phyloP scores from a whole-genome alignment of 2,113 vertebrate species.

The Origma solitaria region DNA sequence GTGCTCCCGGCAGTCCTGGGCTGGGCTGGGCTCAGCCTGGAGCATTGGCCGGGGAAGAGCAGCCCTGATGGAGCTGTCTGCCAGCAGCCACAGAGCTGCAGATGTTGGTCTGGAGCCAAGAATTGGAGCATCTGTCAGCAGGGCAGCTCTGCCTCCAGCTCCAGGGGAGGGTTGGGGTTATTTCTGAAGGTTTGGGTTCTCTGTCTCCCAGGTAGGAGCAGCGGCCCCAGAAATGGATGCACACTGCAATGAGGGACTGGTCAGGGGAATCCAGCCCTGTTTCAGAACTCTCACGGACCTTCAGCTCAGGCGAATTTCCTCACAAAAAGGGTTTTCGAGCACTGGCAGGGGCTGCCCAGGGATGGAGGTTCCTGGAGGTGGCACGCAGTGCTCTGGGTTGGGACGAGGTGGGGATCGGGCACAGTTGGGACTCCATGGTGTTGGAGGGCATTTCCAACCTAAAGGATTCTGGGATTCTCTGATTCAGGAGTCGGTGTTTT shows the following conservation, averaged over 20 bases:
- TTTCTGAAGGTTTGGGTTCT: background rate
- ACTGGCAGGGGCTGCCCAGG: background rate
- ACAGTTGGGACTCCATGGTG: background rate
- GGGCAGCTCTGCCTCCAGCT: fast-evolving
- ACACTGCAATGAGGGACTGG: fast-evolving
- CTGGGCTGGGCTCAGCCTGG: background rate
- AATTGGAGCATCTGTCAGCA: background rate
- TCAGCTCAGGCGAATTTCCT: background rate
- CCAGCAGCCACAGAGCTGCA: background rate
- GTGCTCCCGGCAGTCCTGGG: fast-evolving
- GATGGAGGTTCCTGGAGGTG: background rate
- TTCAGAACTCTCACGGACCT: background rate
- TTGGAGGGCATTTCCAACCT: background rate
- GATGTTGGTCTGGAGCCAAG: background rate
- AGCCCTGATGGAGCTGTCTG: background rate
- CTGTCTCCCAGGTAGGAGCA: fast-evolving
- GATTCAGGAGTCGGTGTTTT: fast-evolving
- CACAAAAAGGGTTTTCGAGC: background rate
- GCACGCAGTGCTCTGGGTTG: background rate
- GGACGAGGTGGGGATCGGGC: background rate
- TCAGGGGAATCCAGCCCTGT: fast-evolving
- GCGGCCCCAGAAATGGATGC: fast-evolving
- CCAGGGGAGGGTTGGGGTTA: fast-evolving
- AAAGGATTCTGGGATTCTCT: background rate
- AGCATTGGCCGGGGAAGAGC: fast-evolving